These are phyloP conservation scores for Lordiphosa stackelbergi DNA, from an alignment of 1,140 invertebrate species.

Conservation along the genomic window DNA sequence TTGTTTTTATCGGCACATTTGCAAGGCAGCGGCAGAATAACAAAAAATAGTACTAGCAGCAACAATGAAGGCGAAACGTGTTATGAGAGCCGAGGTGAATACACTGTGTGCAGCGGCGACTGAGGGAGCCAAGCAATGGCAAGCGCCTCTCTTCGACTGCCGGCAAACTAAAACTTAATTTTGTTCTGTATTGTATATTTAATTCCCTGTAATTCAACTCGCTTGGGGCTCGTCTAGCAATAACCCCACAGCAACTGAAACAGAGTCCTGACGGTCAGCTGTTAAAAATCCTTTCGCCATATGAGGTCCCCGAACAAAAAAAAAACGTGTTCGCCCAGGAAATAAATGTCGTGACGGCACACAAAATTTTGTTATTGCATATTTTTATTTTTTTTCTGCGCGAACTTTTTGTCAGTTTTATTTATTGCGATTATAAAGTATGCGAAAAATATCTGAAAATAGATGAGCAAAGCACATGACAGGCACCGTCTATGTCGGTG, in stretches of 20 bases:
- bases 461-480: constrained; percentile 46
- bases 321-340: constrained; percentile 1
- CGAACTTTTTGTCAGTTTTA: constrained; percentile 21
- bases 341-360: constrained; percentile 1
- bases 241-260: neutral
- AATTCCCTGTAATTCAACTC: constrained; percentile 2
- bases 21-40: constrained; percentile 37
- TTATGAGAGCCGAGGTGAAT: constrained; percentile 36
- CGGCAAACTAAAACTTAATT: constrained; percentile 37
- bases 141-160: constrained; percentile 10
- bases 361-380: constrained; percentile 12
- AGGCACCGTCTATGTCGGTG: neutral
- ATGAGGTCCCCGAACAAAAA: constrained; percentile 15
- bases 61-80: constrained; percentile 25
- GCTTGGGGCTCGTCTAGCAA: neutral
- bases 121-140: constrained; percentile 21
- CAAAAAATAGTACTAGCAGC: constrained; percentile 20
- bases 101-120: constrained; percentile 24
- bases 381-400: constrained; percentile 25
- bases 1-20: constrained; percentile 53
- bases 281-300: constrained; percentile 31
- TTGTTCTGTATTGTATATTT: neutral
- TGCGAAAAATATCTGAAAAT: constrained; percentile 57
- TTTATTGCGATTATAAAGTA: constrained; percentile 40
- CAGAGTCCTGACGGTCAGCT: constrained; percentile 16